These are phyloP conservation scores for Rousettus leschenaultii DNA, from an alignment of 2,113 vertebrate genomes.

Conservation along the genomic window DNA sequence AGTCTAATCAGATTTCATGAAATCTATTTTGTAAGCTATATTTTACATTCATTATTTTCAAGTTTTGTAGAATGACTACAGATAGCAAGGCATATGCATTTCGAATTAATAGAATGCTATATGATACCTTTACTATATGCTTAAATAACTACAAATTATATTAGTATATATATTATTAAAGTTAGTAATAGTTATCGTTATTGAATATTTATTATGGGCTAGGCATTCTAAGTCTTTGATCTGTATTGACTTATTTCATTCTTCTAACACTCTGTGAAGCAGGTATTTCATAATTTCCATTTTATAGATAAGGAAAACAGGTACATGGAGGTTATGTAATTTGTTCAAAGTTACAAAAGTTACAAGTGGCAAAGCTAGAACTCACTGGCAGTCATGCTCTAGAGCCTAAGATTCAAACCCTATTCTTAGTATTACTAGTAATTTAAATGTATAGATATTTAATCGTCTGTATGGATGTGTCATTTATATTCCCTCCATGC, in stretches of 20 bases:
- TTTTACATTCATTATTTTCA: conserved; percentile 15
- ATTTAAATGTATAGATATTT: not conserved
- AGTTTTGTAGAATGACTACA: not conserved
- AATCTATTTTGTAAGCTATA: not conserved
- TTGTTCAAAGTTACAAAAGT: not conserved
- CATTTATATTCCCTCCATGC: not conserved
- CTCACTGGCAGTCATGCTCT: not conserved
- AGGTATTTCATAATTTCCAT: not conserved
- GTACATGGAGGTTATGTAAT: not conserved
- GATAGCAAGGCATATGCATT: not conserved
- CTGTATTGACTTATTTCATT: not conserved
- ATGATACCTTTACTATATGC: not conserved
- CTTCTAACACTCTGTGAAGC: not conserved
- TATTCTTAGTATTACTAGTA: not conserved
- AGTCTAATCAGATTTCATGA: not conserved
- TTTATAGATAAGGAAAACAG: not conserved
- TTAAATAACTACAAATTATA: conserved; percentile 4
- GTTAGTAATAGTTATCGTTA: not conserved
- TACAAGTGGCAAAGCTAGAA: not conserved
- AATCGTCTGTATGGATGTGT: not conserved
- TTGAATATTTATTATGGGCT: not conserved
- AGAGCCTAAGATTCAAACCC: not conserved
- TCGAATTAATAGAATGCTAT: not conserved
- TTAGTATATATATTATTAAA: not conserved
- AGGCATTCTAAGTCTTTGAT: not conserved